Percentiles rank a stretch among this genome's conserved stretches.
Conservation (phyloP, 2,113 vertebrate genomes). For the Cephalopholis sonnerati region DNA sequence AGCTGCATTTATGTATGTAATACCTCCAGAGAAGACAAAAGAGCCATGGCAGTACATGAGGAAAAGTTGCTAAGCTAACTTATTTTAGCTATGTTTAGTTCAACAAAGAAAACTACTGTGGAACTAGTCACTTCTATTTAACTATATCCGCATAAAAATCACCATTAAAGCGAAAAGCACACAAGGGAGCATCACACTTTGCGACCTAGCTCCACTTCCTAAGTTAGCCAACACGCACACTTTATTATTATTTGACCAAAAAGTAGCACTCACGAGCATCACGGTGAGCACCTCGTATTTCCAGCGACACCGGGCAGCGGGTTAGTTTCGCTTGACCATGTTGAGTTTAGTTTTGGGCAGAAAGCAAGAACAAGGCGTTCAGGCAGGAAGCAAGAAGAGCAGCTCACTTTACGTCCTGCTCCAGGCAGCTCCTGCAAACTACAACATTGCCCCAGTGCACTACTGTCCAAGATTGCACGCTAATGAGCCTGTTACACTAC, state of each 20-base stretch:
- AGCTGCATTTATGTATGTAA: conserved; percentile 23
- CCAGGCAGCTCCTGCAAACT: conserved; percentile 57
- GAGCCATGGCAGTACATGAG: conserved; percentile 39
- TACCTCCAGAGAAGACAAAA: conserved; percentile 41
- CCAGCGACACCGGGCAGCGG: conserved; percentile 18
- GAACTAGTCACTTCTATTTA: neutral
- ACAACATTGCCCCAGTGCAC: conserved; percentile 61
- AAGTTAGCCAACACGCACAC: conserved; percentile 23
- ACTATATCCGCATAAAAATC: neutral
- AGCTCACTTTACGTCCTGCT: conserved; percentile 49
- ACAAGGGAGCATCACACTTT: conserved; percentile 13
- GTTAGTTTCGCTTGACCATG: conserved; percentile 57
- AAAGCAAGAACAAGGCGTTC: conserved; percentile 28
- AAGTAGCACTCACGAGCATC: conserved; percentile 73
- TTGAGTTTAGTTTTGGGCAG: conserved; percentile 20
- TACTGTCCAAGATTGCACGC: conserved; percentile 68
- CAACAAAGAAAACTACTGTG: neutral
- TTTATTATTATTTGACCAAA: conserved; percentile 16
- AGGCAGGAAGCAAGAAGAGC: conserved; percentile 30
- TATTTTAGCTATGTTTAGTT: conserved; percentile 2
- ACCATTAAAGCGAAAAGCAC: neutral
- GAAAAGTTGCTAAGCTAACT: conserved; percentile 71
- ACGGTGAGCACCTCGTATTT: conserved; percentile 40
- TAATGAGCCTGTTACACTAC: conserved; percentile 74
- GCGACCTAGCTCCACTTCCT: neutral